phyloP scores from a whole-genome alignment of 2,113 vertebrate species.

The Clarias macrocephalus region DNA sequence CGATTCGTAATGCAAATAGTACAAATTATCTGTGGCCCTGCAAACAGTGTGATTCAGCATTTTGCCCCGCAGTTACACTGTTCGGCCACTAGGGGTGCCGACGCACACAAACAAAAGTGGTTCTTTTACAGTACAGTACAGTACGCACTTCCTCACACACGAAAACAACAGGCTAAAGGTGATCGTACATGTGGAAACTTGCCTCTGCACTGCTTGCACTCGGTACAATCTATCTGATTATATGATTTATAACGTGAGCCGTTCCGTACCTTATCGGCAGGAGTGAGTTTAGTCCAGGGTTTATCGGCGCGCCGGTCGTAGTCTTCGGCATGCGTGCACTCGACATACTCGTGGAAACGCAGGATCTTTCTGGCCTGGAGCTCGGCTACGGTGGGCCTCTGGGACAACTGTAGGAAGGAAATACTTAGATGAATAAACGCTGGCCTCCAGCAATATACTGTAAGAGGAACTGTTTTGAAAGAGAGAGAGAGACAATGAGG shows the following conservation, averaged over 20 bases:
- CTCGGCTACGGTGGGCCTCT: slow-evolving; percentile 94
- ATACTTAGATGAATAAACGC: not conserved
- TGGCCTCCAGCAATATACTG: no score
- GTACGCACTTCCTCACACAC: not conserved
- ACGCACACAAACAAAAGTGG: not conserved
- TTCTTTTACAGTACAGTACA: not conserved
- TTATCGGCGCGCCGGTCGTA: slow-evolving; percentile 96
- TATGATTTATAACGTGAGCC: not conserved
- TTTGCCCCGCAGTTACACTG: not conserved
- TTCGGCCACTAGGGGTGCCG: not conserved
- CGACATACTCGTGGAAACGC: slow-evolving; percentile 94
- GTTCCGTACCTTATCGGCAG: slow-evolving; percentile 87
- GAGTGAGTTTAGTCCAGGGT: slow-evolving; percentile 95
- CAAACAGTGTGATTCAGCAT: not conserved
- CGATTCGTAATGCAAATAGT: no score
- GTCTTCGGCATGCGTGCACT: slow-evolving; percentile 90
- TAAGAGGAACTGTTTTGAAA: not conserved
- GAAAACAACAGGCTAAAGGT: not conserved
- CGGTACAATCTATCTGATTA: not conserved
- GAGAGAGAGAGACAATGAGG: not conserved
- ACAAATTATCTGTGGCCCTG: no score
- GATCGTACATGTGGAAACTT: not conserved
- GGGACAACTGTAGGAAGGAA: slow-evolving; percentile 80
- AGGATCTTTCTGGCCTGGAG: slow-evolving; percentile 93
- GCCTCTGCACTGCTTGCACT: not conserved